Percentiles rank a stretch among this genome's conserved stretches.
Conservation (phyloP, 2,113 vertebrate species). For the Barnardius zonarius region DNA sequence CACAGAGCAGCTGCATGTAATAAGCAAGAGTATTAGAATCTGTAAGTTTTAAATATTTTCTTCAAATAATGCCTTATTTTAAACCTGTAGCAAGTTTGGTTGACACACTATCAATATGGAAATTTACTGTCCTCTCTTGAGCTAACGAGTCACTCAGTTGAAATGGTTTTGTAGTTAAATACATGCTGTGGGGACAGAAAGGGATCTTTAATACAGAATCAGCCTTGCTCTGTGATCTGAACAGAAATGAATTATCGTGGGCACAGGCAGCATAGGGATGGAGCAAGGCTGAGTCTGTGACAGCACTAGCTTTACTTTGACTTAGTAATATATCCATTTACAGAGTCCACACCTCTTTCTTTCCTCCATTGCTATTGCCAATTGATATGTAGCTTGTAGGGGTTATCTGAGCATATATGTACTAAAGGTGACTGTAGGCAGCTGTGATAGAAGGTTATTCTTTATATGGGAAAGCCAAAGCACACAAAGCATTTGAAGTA, state of each 20-base stretch:
- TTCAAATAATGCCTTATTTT: not conserved
- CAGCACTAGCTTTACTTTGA: not conserved
- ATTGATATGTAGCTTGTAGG: not conserved
- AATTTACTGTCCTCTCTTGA: not conserved
- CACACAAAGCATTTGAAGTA: not conserved
- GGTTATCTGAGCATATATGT: not conserved
- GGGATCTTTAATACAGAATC: not conserved
- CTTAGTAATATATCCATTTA: not conserved
- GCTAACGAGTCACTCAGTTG: not conserved
- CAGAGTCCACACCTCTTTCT: not conserved
- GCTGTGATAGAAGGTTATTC: not conserved
- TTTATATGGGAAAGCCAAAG: not conserved
- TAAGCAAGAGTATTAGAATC: not conserved
- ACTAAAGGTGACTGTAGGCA: not conserved
- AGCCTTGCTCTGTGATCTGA: conserved; percentile 7
- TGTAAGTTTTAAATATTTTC: not conserved
- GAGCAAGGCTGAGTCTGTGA: conserved; percentile 13
- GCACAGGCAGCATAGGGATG: not conserved
- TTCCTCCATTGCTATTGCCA: not conserved
- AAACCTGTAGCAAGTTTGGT: not conserved
- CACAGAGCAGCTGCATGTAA: not conserved
- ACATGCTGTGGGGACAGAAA: not conserved
- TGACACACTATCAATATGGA: not conserved
- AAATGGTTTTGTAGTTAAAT: conserved; percentile 9
- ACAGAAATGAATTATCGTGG: conserved; percentile 13